These are phyloP conservation scores for Glareola pratincola DNA, from an alignment of 2,113 vertebrate genomes.

Conservation along the genomic window DNA sequence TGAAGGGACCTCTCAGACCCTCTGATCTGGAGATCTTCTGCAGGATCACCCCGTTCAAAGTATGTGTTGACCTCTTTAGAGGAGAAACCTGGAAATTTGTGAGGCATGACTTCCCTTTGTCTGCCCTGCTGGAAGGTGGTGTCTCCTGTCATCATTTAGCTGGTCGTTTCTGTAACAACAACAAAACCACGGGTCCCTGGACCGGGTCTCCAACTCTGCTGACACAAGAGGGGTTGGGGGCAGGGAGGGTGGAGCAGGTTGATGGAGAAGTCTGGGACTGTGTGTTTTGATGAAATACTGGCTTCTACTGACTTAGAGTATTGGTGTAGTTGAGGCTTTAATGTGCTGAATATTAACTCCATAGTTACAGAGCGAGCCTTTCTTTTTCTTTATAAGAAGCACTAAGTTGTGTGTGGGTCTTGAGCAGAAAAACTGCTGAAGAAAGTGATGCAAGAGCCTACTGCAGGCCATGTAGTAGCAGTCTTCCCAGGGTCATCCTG, in stretches of 20 bases:
- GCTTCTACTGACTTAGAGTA: not conserved
- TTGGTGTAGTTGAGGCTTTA: not conserved
- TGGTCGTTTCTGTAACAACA: fast-evolving
- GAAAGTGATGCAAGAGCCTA: not conserved
- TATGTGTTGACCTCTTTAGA: not conserved
- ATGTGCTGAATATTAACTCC: not conserved
- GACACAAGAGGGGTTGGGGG: not conserved
- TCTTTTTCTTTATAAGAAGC: not conserved
- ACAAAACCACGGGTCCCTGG: not conserved
- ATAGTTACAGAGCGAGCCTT: not conserved
- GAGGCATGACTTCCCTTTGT: not conserved
- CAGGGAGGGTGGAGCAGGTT: too few species aligned
- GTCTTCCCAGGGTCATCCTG: not conserved
- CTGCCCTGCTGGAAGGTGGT: not conserved
- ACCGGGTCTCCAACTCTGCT: not conserved
- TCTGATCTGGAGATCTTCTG: not conserved
- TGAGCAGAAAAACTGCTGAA: not conserved
- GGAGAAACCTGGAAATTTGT: not conserved
- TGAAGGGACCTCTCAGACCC: not conserved
- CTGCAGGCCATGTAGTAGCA: not conserved
- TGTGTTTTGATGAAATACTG: not conserved
- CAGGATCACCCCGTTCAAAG: not conserved
- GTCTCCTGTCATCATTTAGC: not conserved
- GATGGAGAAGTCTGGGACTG: not conserved
- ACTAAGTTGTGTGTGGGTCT: not conserved